Evolutionary conservation across 2,888 invertebrate species (phyloP), one percentile per base, ranked within the genome.

Genomic region (Ormia ochracea): DNA sequence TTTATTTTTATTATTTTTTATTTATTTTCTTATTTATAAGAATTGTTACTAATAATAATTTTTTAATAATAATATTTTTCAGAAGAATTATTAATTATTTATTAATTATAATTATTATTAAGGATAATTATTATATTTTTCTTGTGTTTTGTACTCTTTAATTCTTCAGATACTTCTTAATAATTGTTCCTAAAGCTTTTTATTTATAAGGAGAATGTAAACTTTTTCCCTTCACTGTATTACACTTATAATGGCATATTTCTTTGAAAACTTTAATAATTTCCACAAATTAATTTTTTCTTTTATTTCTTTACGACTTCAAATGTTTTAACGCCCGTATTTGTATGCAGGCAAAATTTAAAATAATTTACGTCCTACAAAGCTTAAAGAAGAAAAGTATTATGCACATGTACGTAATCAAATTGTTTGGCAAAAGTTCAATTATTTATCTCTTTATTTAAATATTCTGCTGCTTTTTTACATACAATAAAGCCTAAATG

Each of bases 381-480:
- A 17, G 7, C 26, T 48, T 2, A 23, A 48, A 45, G 12, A 45
- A 45, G 21, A 10, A 7, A 45, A n/a, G n/a, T 54, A 33, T 54
- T 33, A 12, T 54, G 19, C 31, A 33, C 54, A 54, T 19, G n/a
- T 21, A 54, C 7, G 31, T 23, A 33, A 52, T 48, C 26, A 50
- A 78, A 66, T 33, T 68, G 48, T 76, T 66, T 80, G 80, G 80
- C 80, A 80, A 70, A 61, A 56, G 61, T 72, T 76, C 80, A 80
- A 80, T 76, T 75, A 43, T 59, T 75, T 68, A 12, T 43, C 26
- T 38, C 31, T 65, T 26, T 48, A 48, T 41, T 58, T 36, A 12
- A 21, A 26, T 33, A n/a, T 26, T 56, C 36, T 52, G 19, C 12
- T 26, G 10, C 26, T n/a, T 21, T 61, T 68, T 56, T 63, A 28